Percentiles rank a stretch among this genome's conserved stretches.
Conservation (phyloP, 2,888 invertebrate genomes). For the Lithophane leautieri region DNA sequence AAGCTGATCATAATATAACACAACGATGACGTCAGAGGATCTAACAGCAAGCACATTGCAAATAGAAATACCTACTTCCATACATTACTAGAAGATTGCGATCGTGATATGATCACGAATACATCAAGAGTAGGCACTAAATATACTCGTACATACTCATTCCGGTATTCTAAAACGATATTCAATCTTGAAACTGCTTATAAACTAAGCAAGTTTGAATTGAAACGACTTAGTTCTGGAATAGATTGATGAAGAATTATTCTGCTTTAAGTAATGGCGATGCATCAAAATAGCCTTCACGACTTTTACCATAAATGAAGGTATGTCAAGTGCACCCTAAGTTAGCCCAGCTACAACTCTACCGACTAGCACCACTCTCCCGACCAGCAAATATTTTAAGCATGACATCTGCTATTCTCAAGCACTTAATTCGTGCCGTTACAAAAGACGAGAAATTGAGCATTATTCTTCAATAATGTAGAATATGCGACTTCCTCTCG, state of each 20-base stretch:
- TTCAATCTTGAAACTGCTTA: not conserved
- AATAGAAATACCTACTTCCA: conserved; percentile 31
- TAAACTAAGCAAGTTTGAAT: not conserved
- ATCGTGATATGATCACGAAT: conserved; percentile 44
- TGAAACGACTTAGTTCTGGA: conserved; percentile 8
- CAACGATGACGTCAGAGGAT: not conserved
- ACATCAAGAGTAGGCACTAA: conserved; percentile 44
- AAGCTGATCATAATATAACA: not conserved
- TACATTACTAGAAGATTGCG: conserved; percentile 37
- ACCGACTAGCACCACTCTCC: not conserved
- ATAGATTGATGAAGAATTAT: not conserved
- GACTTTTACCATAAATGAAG: not conserved
- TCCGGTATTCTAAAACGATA: conserved; percentile 20
- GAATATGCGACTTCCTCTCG: not conserved
- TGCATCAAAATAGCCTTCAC: not conserved
- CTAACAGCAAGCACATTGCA: conserved; percentile 12
- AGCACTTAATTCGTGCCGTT: not conserved
- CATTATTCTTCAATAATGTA: conserved; percentile 10
- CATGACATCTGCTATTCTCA: not conserved
- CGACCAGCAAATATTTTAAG: not conserved
- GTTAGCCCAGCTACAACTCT: not conserved
- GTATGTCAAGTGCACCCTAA: not conserved
- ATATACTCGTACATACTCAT: conserved; percentile 27
- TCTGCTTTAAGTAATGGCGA: not conserved
- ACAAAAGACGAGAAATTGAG: not conserved